Base-by-base conservation (phyloP, 2,797 vertebrate species). In the Pyrocephalus nanus region DNA sequence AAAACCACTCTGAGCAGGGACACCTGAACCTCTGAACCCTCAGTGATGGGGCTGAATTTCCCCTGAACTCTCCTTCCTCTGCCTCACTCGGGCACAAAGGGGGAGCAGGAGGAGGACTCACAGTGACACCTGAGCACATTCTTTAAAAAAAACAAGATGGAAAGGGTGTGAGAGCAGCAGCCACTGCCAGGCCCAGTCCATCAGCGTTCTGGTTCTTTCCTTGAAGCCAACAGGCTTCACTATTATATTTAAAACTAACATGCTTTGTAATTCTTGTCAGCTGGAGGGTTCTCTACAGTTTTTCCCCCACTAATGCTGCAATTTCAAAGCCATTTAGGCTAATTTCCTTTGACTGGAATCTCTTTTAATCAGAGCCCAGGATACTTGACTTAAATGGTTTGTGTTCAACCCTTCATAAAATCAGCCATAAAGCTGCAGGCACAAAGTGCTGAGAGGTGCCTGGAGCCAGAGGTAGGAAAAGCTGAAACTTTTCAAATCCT, bases 311-410 rank as follows among this genome's bases (percentile, higher is more conserved):
- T 96, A 97, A 97, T 96, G 95, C 93, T 8, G 73, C 96, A 97
- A 97, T 98, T 97, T 97, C 88, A 96, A 97, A 97, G 85, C 96
- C 96, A 97, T 97, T 98, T 97, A 97, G 96, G 96, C 96, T 97
- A 96, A 97, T 97, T 97, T 97, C 96, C 96, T 96, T 93, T 94
- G 92, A 95, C 96, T 97, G 70, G 84, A 94, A 97, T 97, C 96
- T 97, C 90, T 96, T 98, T 97, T 97, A 97, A 97, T 97, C 96
- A 96, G 97, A 95, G 96, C 96, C 96, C 95, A 97, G 90, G 88
- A 97, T 82, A 97, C 95, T 97, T 91, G 93, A 93, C 94, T 96
- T 97, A 97, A 97, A 96, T 94, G 96, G 96, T 97, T 97, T 97
- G 92, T 92, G 96, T 92, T 96, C 97, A 97, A 93, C 91, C 93